A percentile compares a stretch with the other conserved stretches of the same genome.
Conservation (phyloP, 2,113 vertebrate genomes). For the Cichladusa arquata region DNA sequence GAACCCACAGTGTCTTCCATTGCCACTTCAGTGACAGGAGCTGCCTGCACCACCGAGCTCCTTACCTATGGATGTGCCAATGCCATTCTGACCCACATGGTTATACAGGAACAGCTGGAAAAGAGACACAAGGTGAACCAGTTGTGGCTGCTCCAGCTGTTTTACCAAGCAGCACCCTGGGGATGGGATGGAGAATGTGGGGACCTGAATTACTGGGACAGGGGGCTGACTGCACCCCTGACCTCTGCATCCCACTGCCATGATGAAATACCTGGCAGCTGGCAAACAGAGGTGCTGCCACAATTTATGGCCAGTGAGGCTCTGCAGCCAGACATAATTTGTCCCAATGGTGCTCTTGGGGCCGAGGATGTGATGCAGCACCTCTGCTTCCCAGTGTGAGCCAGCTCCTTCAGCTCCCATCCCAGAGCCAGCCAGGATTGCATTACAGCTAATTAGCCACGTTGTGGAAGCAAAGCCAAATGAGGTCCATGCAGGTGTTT, state of each 20-base stretch:
- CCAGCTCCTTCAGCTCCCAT: not conserved
- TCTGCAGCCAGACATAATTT: not conserved
- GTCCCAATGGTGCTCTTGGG: rapidly evolving
- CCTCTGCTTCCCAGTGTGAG: rapidly evolving
- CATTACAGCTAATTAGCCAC: not conserved
- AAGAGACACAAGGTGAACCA: not conserved
- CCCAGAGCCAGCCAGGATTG: not conserved
- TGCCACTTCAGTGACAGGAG: rapidly evolving
- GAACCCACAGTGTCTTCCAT: not conserved
- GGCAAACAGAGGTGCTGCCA: not conserved
- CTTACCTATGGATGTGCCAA: conserved; percentile 84
- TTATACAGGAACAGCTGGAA: conserved; percentile 92
- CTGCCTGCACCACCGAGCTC: rapidly evolving
- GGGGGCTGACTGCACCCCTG: not conserved
- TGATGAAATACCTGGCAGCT: not conserved
- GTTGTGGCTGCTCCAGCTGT: not conserved
- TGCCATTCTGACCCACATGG: conserved; percentile 81
- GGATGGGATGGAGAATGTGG: not conserved
- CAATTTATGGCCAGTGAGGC: not conserved
- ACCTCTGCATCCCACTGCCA: not conserved
- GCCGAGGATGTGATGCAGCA: rapidly evolving
- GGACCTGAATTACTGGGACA: not conserved
- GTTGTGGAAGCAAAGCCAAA: not conserved
- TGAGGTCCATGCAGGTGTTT: not conserved
- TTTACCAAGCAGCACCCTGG: not conserved